Evolutionary conservation across 2,888 invertebrate genomes (phyloP).

Genomic region (Plutella xylostella): DNA sequence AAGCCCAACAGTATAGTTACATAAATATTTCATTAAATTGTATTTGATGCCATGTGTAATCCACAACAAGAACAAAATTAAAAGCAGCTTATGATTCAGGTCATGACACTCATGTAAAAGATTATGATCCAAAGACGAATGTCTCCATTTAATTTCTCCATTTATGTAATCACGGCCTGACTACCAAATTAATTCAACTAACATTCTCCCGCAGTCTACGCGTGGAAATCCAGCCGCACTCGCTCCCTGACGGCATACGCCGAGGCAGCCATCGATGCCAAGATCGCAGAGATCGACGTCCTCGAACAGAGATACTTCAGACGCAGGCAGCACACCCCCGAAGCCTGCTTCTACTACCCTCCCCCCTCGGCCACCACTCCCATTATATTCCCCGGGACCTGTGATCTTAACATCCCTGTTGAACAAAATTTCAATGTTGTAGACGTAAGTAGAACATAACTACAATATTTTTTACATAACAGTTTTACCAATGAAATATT

Average conservation of each 20-base stretch:
- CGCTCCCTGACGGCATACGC: constrained; percentile 29
- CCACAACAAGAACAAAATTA: too few relatives aligned
- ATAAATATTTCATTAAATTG: too few relatives aligned
- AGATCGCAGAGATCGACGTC: constrained; percentile 30
- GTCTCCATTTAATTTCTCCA: too few relatives aligned
- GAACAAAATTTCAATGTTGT: constrained; percentile 31
- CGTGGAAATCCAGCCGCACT: constrained; percentile 46
- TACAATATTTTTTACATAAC: too few relatives aligned
- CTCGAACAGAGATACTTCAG: constrained; percentile 40
- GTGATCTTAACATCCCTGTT: constrained; percentile 32
- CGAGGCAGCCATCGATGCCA: constrained; percentile 23
- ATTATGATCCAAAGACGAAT: too few relatives aligned
- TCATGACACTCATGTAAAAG: too few relatives aligned
- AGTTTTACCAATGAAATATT: too few relatives aligned
- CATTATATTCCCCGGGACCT: constrained; percentile 33
- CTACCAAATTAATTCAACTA: too few relatives aligned
- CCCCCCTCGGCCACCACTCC: background rate
- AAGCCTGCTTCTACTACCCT: constrained; percentile 50
- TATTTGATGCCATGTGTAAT: too few relatives aligned
- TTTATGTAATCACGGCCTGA: too few relatives aligned
- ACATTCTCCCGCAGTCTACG: constrained; percentile 35
- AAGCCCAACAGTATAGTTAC: too few relatives aligned
- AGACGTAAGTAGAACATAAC: background rate
- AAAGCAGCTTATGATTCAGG: too few relatives aligned
- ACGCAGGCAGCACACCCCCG: constrained; percentile 31